phyloP scores from a whole-genome alignment of 2,888 invertebrate species.

The Bellardia bayeri region DNA sequence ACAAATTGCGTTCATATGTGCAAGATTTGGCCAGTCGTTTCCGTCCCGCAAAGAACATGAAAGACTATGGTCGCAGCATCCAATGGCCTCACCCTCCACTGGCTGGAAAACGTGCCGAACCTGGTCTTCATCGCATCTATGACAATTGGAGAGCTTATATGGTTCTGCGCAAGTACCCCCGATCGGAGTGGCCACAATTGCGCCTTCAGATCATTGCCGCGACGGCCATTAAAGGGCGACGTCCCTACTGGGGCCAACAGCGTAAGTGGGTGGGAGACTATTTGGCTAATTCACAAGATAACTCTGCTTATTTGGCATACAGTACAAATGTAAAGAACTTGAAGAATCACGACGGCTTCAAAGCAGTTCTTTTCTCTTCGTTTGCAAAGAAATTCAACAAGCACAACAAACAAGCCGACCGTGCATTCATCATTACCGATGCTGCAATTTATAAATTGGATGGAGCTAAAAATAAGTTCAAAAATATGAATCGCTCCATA shows the following conservation, averaged over 20 bases:
- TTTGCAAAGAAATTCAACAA: slow-evolving; percentile 83
- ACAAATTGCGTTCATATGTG: slow-evolving; percentile 91
- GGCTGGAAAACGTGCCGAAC: slow-evolving; percentile 87
- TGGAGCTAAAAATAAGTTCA: slow-evolving; percentile 90
- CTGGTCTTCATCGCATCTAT: slow-evolving; percentile 87
- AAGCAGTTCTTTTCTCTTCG: slow-evolving; percentile 84
- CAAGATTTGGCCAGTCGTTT: slow-evolving; percentile 87
- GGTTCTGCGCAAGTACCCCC: slow-evolving; percentile 92
- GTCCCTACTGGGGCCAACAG: slow-evolving; percentile 89
- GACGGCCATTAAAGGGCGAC: slow-evolving; percentile 87
- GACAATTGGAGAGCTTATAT: slow-evolving; percentile 95
- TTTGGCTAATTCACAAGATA: slow-evolving; percentile 88
- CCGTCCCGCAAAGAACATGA: slow-evolving; percentile 87
- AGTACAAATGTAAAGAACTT: slow-evolving; percentile 88
- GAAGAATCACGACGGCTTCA: slow-evolving; percentile 88
- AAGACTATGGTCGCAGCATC: slow-evolving; percentile 91
- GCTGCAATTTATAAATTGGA: slow-evolving; percentile 94
- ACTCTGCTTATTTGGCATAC: slow-evolving; percentile 88
- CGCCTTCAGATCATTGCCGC: slow-evolving; percentile 91
- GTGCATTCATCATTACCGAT: slow-evolving; percentile 95
- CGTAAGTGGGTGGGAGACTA: slow-evolving; percentile 95
- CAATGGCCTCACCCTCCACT: slow-evolving; percentile 93
- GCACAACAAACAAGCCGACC: slow-evolving; percentile 92
- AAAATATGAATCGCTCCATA: slow-evolving; percentile 93
- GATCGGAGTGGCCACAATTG: slow-evolving; percentile 94